phyloP scores from a whole-genome alignment of 2,888 invertebrate genomes.

The Limnephilus rhombicus region DNA sequence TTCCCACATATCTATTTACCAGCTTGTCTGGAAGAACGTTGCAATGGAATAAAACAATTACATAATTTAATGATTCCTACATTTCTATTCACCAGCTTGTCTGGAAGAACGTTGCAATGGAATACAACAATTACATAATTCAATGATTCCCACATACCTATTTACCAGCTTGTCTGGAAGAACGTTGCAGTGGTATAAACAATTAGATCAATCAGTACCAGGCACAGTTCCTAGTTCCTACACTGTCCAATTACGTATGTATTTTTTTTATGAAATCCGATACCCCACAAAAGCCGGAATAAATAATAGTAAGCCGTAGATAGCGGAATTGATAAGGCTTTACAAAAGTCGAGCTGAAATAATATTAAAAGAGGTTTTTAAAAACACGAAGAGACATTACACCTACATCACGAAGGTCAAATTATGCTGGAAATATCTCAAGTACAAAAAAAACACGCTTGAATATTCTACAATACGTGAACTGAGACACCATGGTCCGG shows the following conservation, averaged over 20 bases:
- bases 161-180: too few species aligned
- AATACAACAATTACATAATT: too few species aligned
- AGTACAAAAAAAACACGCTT: neutral
- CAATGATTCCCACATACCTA: too few species aligned
- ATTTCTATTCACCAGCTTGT: too few species aligned
- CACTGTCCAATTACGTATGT: neutral
- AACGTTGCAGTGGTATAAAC: neutral
- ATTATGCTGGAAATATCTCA: neutral
- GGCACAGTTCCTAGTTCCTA: neutral
- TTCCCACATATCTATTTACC: too few species aligned
- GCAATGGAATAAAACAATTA: too few species aligned
- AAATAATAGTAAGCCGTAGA: neutral
- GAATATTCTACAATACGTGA: neutral
- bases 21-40: too few species aligned
- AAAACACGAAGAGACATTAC: neutral
- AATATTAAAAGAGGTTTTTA: neutral
- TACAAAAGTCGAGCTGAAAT: neutral
- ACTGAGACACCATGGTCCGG: neutral
- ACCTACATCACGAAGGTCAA: neutral
- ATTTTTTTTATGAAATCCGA: constrained; percentile 9
- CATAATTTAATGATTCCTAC: too few species aligned
- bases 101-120: too few species aligned
- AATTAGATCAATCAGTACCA: neutral
- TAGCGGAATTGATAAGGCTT: constrained; percentile 4
- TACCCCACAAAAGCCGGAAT: constrained; percentile 13